Conservation (phyloP, 2,797 vertebrate species). For the Falco naumanni region DNA sequence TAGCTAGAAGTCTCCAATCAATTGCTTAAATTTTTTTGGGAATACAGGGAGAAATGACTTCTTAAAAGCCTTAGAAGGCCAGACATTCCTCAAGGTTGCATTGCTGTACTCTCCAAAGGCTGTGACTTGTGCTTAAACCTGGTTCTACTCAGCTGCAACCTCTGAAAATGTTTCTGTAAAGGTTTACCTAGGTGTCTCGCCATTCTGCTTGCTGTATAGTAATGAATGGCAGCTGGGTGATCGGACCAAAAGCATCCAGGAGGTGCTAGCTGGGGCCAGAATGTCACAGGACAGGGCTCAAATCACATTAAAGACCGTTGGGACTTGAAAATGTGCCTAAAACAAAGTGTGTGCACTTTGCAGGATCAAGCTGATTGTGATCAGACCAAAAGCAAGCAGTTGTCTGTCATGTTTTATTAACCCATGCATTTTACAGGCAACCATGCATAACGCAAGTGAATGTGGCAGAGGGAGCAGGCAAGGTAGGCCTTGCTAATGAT, state of each 20-base stretch:
- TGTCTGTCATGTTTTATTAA: neutral
- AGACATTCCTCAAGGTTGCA: neutral
- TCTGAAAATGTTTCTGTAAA: neutral
- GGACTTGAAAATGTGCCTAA: neutral
- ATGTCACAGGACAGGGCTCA: neutral
- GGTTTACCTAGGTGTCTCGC: neutral
- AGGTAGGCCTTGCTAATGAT: neutral
- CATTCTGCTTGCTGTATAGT: neutral
- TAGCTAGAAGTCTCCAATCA: neutral
- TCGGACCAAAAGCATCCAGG: neutral
- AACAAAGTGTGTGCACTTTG: neutral
- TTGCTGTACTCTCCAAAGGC: neutral
- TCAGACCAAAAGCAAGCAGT: neutral
- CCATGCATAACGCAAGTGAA: neutral
- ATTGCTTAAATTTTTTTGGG: neutral
- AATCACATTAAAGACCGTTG: neutral
- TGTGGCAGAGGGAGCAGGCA: neutral
- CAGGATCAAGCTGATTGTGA: neutral
- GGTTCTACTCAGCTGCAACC: neutral
- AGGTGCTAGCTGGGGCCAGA: neutral
- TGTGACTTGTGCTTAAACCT: neutral
- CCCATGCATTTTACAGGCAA: neutral
- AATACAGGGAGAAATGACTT: neutral
- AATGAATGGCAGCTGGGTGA: neutral
- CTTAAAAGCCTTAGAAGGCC: neutral